phyloP scores from a whole-genome alignment of 1,140 invertebrate genomes.

The Platorchestia sp. region DNA sequence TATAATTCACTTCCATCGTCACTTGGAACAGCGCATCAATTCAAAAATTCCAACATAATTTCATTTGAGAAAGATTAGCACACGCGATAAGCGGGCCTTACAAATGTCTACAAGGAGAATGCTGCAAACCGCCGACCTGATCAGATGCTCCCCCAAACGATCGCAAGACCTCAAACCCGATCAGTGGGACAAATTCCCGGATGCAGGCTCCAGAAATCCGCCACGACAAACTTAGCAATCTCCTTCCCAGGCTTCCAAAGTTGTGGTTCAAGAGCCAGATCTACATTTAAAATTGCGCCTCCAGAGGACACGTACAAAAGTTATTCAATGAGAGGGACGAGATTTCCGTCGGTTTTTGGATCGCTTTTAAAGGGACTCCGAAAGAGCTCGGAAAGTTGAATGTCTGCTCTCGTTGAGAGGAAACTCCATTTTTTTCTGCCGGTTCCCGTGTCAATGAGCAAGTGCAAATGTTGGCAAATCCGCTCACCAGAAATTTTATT shows the following conservation, averaged over 20 bases:
- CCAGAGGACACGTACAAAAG: slow-evolving; percentile 25
- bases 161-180: background rate
- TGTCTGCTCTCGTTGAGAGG: background rate
- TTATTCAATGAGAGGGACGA: slow-evolving; percentile 46
- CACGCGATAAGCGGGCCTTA: no score
- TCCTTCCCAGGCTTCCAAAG: background rate
- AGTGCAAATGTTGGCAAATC: background rate
- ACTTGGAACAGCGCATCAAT: no score
- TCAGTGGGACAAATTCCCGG: background rate
- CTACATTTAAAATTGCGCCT: slow-evolving; percentile 51
- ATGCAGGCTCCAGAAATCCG: background rate
- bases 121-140: background rate
- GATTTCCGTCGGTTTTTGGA: slow-evolving; percentile 18
- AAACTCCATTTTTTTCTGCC: background rate
- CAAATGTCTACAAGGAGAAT: background rate
- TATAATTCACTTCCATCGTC: no score
- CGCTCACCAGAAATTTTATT: background rate
- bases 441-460: background rate
- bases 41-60: background rate
- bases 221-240: slow-evolving; percentile 37
- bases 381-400: slow-evolving; percentile 5
- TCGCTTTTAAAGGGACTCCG: slow-evolving; percentile 6
- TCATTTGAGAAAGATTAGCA: background rate
- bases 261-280: slow-evolving; percentile 34
- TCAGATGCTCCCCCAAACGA: background rate